Conservation (phyloP, 2,888 invertebrate genomes). For the Yponomeuta malinellus region DNA sequence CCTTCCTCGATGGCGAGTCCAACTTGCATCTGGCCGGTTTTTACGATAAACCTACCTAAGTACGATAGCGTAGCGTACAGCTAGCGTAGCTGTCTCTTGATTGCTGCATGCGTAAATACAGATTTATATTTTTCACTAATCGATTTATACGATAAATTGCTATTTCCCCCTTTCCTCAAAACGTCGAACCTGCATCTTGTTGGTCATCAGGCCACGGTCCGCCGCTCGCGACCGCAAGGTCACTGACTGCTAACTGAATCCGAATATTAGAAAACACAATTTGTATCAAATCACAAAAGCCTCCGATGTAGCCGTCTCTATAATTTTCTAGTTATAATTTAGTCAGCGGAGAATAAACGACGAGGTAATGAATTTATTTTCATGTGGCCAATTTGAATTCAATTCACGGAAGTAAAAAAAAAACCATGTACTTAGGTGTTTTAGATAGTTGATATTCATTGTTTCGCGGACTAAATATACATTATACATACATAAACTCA, state of each 20-base stretch:
- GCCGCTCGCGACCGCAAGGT: conserved; percentile 32
- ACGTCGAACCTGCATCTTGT: conserved; percentile 1
- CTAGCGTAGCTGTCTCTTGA: too few species aligned
- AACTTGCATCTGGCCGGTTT: too few species aligned
- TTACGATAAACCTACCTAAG: too few species aligned
- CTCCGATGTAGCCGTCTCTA: neutral
- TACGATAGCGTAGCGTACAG: too few species aligned
- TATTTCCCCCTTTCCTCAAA: neutral
- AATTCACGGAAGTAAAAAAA: neutral
- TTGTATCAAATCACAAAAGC: conserved; percentile 11
- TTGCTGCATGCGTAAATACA: too few species aligned
- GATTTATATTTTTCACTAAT: neutral
- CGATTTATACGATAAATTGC: neutral
- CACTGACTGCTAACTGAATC: conserved; percentile 33
- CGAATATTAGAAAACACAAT: conserved; percentile 11
- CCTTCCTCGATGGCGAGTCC: too few species aligned
- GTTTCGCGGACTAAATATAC: too few species aligned
- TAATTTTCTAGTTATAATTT: conserved; percentile 11
- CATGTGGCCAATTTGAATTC: neutral
- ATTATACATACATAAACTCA: too few species aligned
- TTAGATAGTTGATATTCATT: too few species aligned
- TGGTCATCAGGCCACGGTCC: neutral
- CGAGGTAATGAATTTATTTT: conserved; percentile 5
- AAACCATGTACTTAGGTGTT: neutral
- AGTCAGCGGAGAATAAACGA: neutral